Percentiles rank a stretch among this genome's conserved stretches.
These are phyloP conservation scores for Graptemys geographica DNA, from an alignment of 2,797 vertebrate genomes.

Conservation along the genomic window DNA sequence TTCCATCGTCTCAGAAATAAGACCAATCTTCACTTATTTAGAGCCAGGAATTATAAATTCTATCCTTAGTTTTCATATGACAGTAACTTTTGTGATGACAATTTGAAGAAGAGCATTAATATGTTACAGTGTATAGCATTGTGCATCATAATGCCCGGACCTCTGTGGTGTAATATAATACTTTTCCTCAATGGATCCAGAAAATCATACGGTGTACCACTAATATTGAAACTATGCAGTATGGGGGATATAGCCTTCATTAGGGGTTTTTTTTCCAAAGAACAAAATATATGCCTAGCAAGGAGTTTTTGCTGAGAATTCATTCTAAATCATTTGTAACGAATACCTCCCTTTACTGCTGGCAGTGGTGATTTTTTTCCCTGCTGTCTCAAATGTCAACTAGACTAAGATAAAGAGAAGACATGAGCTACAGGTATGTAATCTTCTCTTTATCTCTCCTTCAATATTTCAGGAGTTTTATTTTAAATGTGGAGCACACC, in stretches of 20 bases:
- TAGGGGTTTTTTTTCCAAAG: not conserved
- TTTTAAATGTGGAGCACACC: constrained; percentile 93
- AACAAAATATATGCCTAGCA: not conserved
- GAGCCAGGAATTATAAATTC: not conserved
- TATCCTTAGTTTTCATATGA: not conserved
- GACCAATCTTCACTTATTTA: not conserved
- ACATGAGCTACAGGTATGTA: not conserved
- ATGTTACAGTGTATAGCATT: not conserved
- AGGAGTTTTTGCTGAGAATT: not conserved
- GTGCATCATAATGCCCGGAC: not conserved
- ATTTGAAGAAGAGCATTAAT: not conserved
- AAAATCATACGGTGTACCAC: not conserved
- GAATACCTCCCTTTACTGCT: constrained; percentile 14
- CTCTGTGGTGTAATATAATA: not conserved
- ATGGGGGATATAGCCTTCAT: not conserved
- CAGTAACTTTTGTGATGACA: not conserved
- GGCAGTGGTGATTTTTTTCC: constrained; percentile 59
- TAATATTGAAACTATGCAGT: not conserved
- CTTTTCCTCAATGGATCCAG: not conserved
- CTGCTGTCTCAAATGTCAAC: constrained; percentile 39
- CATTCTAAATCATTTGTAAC: not conserved
- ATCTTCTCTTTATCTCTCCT: constrained; percentile 71
- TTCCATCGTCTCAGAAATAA: not conserved
- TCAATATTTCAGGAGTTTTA: constrained; percentile 90
- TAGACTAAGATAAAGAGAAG: constrained; percentile 34